phyloP scores from a whole-genome alignment of 2,888 invertebrate species.

The Eupithecia inturbata region DNA sequence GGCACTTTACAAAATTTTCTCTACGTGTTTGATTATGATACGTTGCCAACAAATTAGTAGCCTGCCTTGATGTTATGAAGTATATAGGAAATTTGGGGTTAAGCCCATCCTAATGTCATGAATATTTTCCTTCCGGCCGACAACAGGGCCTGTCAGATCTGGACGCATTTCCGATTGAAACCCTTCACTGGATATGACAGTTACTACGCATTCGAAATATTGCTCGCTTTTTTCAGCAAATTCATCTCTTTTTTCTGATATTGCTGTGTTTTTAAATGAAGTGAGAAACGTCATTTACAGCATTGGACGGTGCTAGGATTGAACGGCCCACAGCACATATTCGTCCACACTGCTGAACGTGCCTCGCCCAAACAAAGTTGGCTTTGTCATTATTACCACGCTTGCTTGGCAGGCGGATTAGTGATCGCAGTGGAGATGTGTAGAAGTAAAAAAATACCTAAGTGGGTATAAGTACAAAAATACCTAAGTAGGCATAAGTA shows the following conservation, averaged over 20 bases:
- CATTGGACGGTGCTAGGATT: too few species aligned
- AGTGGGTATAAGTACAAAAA: too few species aligned
- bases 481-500: too few species aligned
- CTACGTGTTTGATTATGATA: constrained; percentile 29
- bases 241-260: constrained; percentile 6
- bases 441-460: too few species aligned
- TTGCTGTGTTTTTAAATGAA: too few species aligned
- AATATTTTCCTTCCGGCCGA: constrained; percentile 39
- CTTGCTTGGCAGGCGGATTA: too few species aligned
- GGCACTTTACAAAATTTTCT: constrained; percentile 15
- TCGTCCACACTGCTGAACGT: too few species aligned
- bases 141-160: constrained; percentile 4
- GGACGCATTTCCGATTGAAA: constrained; percentile 28
- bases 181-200: constrained; percentile 43
- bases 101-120: constrained; percentile 46
- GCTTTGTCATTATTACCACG: too few species aligned
- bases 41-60: constrained; percentile 27
- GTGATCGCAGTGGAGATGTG: too few species aligned
- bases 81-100: constrained; percentile 41
- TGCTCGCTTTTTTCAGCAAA: neutral
- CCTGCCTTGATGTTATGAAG: constrained; percentile 26
- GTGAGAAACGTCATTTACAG: too few species aligned
- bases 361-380: too few species aligned
- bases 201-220: constrained; percentile 21
- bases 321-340: too few species aligned